Evolutionary conservation across 1,140 invertebrate genomes (phyloP), one percentile per base, ranked within the genome.

Genomic region (Lepeophtheirus salmonis): DNA sequence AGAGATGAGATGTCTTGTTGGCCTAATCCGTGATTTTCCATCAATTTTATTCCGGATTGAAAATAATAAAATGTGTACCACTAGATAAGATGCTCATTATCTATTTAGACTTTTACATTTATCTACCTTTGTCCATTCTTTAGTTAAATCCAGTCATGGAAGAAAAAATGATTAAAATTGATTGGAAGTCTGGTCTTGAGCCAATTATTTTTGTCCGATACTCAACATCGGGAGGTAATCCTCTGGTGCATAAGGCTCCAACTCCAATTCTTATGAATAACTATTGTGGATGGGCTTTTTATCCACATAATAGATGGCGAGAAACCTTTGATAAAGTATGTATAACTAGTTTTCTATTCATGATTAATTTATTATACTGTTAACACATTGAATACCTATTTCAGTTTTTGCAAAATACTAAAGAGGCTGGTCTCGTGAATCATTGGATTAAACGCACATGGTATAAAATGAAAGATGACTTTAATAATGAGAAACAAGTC

Each of bases 161-260:
- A 13, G 57, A 26, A 22, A 10, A 60, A 23, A 21, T 14, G 30
- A 50, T 50, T 17, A 26, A 26, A 18, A 60, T 60, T 60, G 57
- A 60, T 26, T 60, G 57, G 57, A 60, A 60, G 49, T 60, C 57
- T 3, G 57, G 57, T 41, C 49, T 60, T 18, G 57, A 60, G 30
- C 57, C 57, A 4, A 26, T 26, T 21, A 60, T 60, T 21, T 56
- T 18, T 23, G 26, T 41, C 18, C 23, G 30, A 4, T 60, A 60
- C 18, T 52, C 30, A 16, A 60, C 30, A 12, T 30, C 57, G 49
- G 57, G 49, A 26, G 57, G 57, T 2, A 23, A 53, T 12, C 57
- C 57, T 16, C 30, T 60, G 2, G 49, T 60, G 4, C 49, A 60
- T 23, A 21, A 41, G 18, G 16, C 57, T 23, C 23, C 57, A 2